Evolutionary conservation across 2,888 invertebrate species (phyloP).

Genomic region (Thera britannica): DNA sequence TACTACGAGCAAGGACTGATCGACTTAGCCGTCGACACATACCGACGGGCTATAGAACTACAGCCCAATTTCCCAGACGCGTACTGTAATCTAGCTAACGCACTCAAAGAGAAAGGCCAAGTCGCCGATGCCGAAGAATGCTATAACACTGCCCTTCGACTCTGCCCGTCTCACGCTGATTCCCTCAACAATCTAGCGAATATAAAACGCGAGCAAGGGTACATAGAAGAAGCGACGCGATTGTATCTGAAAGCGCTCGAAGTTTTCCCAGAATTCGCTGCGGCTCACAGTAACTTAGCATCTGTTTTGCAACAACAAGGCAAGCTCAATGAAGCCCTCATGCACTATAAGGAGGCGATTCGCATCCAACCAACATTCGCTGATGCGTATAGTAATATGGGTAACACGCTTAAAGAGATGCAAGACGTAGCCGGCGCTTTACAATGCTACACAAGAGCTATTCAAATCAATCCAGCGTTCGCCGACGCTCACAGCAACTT

Average conservation of each 20-base stretch:
- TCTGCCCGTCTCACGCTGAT: conserved; percentile 99
- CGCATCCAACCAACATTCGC: conserved; percentile 99
- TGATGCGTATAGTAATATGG: conserved; percentile 99
- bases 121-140: conserved; percentile 98
- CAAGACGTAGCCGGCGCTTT: conserved; percentile 98
- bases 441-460: conserved; percentile 99
- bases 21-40: conserved; percentile 99
- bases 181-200: conserved; percentile 99
- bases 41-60: conserved; percentile 98
- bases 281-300: conserved; percentile 99
- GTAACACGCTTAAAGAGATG: conserved; percentile 99
- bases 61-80: conserved; percentile 99
- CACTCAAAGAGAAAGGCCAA: conserved; percentile 99
- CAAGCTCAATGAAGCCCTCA: conserved; percentile 97
- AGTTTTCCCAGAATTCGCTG: conserved; percentile 99
- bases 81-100: conserved; percentile 99
- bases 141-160: conserved; percentile 97
- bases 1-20: conserved; percentile 99
- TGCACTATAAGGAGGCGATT: conserved; percentile 99
- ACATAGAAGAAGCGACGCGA: conserved; percentile 98
- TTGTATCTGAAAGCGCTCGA: conserved; percentile 96
- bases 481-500: conserved; percentile 99
- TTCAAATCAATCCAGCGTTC: conserved; percentile 99
- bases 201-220: conserved; percentile 99
- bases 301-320: conserved; percentile 99